phyloP scores from a whole-genome alignment of 2,888 invertebrate genomes.

The Heliconius sara region DNA sequence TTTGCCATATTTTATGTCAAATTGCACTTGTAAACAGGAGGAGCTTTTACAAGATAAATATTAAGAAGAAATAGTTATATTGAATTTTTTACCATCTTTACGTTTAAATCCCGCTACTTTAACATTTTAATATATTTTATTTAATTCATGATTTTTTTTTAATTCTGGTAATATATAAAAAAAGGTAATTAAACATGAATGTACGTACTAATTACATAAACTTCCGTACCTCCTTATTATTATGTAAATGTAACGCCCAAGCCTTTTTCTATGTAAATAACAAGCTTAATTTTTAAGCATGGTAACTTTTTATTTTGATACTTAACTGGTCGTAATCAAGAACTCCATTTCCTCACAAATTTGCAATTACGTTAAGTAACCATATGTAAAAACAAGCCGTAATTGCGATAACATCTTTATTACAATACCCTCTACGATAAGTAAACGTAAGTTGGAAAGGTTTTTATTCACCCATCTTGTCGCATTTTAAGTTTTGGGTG shows the following conservation, averaged over 20 bases:
- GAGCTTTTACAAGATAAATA: no score
- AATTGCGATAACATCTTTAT: conserved; percentile 11
- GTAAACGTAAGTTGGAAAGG: neutral
- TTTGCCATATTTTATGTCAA: no score
- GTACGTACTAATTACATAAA: neutral
- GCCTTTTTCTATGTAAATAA: neutral
- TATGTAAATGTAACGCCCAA: neutral
- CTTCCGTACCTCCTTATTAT: neutral
- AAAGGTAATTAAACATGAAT: neutral
- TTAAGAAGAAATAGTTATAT: no score
- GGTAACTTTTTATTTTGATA: neutral
- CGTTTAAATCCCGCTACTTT: no score
- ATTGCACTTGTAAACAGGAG: no score
- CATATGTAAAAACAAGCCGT: neutral
- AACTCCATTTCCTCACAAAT: conserved; percentile 1
- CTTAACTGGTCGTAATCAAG: neutral
- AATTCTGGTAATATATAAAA: neutral
- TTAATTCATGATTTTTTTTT: neutral
- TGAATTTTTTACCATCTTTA: no score
- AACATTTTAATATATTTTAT: no score
- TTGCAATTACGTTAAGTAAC: conserved; percentile 3
- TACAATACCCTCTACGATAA: conserved; percentile 9
- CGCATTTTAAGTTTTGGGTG: neutral
- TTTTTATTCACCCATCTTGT: neutral
- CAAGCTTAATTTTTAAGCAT: neutral